Percentiles rank a stretch among this genome's conserved stretches.
Evolutionary conservation across 2,113 vertebrate genomes (phyloP).

Genomic region (Chitala chitala): DNA sequence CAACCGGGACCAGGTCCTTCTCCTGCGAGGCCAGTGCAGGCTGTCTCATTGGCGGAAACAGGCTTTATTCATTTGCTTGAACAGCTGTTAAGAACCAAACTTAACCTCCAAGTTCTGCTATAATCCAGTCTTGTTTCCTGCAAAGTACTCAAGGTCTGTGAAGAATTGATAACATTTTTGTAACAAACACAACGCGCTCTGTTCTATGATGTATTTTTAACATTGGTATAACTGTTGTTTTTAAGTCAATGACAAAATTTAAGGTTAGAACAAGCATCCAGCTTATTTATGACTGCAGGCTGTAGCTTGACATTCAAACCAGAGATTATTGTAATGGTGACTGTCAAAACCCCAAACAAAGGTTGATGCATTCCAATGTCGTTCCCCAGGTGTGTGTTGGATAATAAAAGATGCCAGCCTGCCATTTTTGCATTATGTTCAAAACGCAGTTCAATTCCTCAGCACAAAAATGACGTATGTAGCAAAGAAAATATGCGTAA

Average conservation of each 20-base stretch:
- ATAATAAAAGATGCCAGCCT: slow-evolving; percentile 9
- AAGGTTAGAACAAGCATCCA: background rate
- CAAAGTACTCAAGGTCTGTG: background rate
- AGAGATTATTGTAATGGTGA: slow-evolving; percentile 8
- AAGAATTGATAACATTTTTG: background rate
- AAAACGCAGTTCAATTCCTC: background rate
- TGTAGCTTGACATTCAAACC: slow-evolving; percentile 4
- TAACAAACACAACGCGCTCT: background rate
- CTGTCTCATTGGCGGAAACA: background rate
- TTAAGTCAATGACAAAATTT: background rate
- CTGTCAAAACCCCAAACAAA: background rate
- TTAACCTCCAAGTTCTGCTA: slow-evolving; percentile 26
- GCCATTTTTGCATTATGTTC: slow-evolving; percentile 4
- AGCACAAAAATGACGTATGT: background rate
- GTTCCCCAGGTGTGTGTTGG: slow-evolving; percentile 1
- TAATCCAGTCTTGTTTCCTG: slow-evolving; percentile 31
- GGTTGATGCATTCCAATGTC: background rate
- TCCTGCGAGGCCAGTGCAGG: background rate
- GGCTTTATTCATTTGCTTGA: slow-evolving; percentile 29
- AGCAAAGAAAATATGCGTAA: background rate
- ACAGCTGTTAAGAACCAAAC: slow-evolving; percentile 32
- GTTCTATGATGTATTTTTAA: too few relatives aligned
- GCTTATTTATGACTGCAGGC: background rate
- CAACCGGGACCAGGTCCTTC: background rate
- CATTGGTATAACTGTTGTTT: too few relatives aligned